A percentile compares a stretch with the other conserved stretches of the same genome.
Conservation (phyloP, 1,140 invertebrate genomes). For the Nasonia longicornis region DNA sequence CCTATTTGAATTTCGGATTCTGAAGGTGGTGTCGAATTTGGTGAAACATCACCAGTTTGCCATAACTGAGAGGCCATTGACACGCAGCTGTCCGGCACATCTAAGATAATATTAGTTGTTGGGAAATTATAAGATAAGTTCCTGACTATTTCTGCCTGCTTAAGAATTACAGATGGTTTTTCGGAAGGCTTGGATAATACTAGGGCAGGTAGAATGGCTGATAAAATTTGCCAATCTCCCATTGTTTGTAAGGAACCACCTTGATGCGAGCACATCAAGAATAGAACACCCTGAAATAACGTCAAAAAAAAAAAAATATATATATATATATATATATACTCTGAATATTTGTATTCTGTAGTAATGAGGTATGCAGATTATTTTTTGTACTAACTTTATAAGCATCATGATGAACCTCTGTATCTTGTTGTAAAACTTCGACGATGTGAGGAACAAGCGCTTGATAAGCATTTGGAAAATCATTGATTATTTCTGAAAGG, state of each 20-base stretch:
- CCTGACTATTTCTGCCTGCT: constrained; percentile 76
- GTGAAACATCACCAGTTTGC: constrained; percentile 50
- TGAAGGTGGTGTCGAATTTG: constrained; percentile 56
- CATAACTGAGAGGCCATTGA: constrained; percentile 69
- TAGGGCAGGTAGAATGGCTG: constrained; percentile 80
- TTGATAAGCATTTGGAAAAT: constrained; percentile 74
- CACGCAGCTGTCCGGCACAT: constrained; percentile 71
- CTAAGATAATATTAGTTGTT: constrained; percentile 72
- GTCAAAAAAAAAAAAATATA: background rate
- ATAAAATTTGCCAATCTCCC: constrained; percentile 81
- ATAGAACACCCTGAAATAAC: constrained; percentile 22
- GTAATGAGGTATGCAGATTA: background rate
- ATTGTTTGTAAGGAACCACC: constrained; percentile 69
- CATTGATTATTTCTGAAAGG: constrained; percentile 67
- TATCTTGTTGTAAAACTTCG: constrained; percentile 72
- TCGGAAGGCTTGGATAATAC: constrained; percentile 81
- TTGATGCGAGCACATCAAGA: constrained; percentile 79
- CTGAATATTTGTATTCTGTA: background rate
- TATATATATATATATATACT: background rate
- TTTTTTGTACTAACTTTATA: constrained; percentile 72
- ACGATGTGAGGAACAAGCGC: constrained; percentile 73
- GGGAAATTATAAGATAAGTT: constrained; percentile 69
- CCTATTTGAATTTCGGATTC: constrained; percentile 65
- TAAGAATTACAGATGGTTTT: constrained; percentile 81
- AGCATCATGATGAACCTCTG: constrained; percentile 75